Evolutionary conservation across 2,797 vertebrate genomes (phyloP), one percentile per base, ranked within the genome.

Genomic region (Columba guinea): DNA sequence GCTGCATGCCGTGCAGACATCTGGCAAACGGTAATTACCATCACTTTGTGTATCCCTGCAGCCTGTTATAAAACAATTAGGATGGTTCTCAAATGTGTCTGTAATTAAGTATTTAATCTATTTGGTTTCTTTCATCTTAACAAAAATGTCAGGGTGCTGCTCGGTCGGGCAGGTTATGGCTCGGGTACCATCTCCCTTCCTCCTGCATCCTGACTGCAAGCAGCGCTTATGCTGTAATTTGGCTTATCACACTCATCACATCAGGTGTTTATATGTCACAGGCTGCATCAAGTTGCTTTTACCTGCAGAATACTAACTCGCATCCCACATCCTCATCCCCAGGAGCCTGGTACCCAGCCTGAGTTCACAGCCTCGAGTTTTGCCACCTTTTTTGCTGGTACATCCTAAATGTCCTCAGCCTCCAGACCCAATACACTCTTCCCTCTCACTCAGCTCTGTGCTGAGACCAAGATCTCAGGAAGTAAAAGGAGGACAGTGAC

Each of bases 41-140:
- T 78, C 91, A 96, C 69, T 94, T 78, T 97, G 96, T 87, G 89
- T 88, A 95, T 97, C 92, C 93, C 96, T 49, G 94, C 95, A 95
- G 95, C 97, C 97, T 97, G 94, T 86, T 93, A 87, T 67, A 95
- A 97, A 94, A 96, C 59, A 96, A 95, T 95, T 93, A 79, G 85
- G 49, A 81, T n/a, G 39, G 81, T 84, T 94, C 95, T 96, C 81
- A 97, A 84, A 86, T 41, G 34, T 21, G 73, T 71, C 84, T 84
- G 60, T 37, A 84, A 96, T 85, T 41, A 94, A 95, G 44, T 20
- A 79, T 65, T 89, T 74, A 71, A 53, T 87, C 71, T 85, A 9
- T 69, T 90, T 11, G 26, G 62, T 56, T 70, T 67, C 68, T 93
- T 92, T 89, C 9, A 49, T 53, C 53, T 49, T 21, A 87, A 70